Evolutionary conservation across 2,113 vertebrate genomes (phyloP), one percentile per base, ranked within the genome.

Genomic region (Opisthocomus hoazin): DNA sequence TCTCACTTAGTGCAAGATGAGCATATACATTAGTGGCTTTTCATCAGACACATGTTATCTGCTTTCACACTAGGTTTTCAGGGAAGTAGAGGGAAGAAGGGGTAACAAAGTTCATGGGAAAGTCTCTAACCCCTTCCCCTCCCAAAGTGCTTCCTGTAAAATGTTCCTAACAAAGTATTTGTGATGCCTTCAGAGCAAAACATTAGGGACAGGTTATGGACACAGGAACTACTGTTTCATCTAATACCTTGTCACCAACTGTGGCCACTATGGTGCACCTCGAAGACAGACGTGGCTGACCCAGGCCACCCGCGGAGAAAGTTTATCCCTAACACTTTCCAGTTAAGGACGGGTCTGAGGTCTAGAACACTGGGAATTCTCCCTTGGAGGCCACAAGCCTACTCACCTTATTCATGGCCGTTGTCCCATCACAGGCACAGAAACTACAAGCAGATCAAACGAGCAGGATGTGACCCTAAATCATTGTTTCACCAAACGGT

Each of bases 71-170:
- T 39, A 43, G 24, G 21, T 3, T 68, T 45, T 36, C 8, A 2
- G 11, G 21, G 11, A 17, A 32, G 16, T 6, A 11, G 16, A 17
- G 11, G 51, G 9, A 37, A 79, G 23, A 75, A 84, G 45, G 68
- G 50, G 13, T 41, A 65, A 4, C 20, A 89, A 37, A 95, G 95
- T 93, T 94, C 86, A 18, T 87, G 88, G 69, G 69, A 92, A 91
- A 7, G 0, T 87, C 73, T 82, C 61, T 69, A 71, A 53, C 2
- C 14, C 41, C 13, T 83, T 91, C 53, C 41, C 34, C 83, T 79
- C 70, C 45, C 51, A 51, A 70, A 81, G 60, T 0, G 0, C 10
- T 10, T 56, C 65, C 66, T 77, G 58, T 27, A 82, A 78, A 81
- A 45, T 14, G 23, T 5, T 68, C 27, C 23, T 70, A 30, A 54